These are phyloP conservation scores for Rafetus swinhoei DNA, from an alignment of 2,113 vertebrate species.

Conservation along the genomic window DNA sequence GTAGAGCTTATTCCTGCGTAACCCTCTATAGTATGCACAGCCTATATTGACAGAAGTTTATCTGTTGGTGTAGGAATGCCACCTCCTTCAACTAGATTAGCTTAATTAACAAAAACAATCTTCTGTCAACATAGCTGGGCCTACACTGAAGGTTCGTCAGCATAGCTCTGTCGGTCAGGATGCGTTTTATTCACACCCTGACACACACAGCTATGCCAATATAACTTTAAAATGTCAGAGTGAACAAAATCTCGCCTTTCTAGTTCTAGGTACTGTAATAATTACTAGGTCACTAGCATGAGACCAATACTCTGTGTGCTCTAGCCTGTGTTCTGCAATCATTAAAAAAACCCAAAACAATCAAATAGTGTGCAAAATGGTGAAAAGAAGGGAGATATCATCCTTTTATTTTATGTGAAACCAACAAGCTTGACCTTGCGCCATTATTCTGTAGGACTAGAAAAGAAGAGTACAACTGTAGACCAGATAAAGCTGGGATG, in stretches of 20 bases:
- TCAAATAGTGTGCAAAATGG: background rate
- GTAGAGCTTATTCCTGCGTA: background rate
- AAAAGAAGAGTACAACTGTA: accelerated
- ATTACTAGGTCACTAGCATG: accelerated
- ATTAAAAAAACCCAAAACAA: accelerated
- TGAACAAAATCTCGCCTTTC: background rate
- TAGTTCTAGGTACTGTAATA: background rate
- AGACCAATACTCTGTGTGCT: background rate
- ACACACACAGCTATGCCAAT: accelerated
- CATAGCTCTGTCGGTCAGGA: background rate
- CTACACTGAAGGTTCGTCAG: background rate
- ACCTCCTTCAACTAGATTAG: background rate
- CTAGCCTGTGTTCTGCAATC: background rate
- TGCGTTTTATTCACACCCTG: background rate
- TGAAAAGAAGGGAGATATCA: background rate
- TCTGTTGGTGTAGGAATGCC: background rate
- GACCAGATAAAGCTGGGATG: background rate
- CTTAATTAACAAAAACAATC: background rate
- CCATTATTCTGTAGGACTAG: background rate
- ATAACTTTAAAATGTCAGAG: background rate
- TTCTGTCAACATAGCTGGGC: background rate
- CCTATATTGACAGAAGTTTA: background rate
- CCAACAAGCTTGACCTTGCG: background rate
- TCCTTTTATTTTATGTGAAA: background rate
- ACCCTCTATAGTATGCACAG: background rate